Conservation (phyloP, 2,888 invertebrate species). For the Plutella xylostella region DNA sequence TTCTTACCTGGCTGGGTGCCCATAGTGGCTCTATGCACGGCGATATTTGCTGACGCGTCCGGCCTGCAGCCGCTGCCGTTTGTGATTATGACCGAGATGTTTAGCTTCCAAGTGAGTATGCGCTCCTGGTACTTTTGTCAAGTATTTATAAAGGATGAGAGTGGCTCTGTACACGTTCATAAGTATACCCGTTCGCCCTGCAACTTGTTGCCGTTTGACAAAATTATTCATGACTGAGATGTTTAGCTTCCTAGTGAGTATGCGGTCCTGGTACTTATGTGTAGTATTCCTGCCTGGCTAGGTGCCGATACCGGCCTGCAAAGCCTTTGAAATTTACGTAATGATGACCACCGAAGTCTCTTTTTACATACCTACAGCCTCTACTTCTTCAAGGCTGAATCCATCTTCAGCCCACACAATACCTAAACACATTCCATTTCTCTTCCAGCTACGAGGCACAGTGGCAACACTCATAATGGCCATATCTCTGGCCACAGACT, state of each 20-base stretch:
- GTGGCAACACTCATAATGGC: constrained; percentile 58
- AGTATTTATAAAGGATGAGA: neutral
- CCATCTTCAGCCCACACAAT: neutral
- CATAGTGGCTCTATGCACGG: constrained; percentile 42
- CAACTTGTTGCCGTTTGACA: constrained; percentile 48
- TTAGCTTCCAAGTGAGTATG: constrained; percentile 47
- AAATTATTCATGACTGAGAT: constrained; percentile 56
- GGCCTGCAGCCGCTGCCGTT: constrained; percentile 56
- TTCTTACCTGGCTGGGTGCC: constrained; percentile 55
- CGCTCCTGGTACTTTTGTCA: no score
- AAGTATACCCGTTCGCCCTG: constrained; percentile 51
- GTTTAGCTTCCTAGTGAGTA: constrained; percentile 54
- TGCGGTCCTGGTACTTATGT: no score
- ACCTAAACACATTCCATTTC: neutral
- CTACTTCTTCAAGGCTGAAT: no score
- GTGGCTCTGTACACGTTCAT: constrained; percentile 46
- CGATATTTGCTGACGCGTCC: constrained; percentile 53
- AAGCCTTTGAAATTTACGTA: no score
- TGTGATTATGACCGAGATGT: constrained; percentile 64
- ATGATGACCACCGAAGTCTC: no score
- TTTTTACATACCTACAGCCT: no score
- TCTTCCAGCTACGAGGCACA: constrained; percentile 48
- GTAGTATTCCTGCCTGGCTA: neutral
- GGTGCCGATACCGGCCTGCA: no score
- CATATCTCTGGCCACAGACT: constrained; percentile 84